Evolutionary conservation across 2,797 vertebrate species (phyloP).

Genomic region (Huso huso): DNA sequence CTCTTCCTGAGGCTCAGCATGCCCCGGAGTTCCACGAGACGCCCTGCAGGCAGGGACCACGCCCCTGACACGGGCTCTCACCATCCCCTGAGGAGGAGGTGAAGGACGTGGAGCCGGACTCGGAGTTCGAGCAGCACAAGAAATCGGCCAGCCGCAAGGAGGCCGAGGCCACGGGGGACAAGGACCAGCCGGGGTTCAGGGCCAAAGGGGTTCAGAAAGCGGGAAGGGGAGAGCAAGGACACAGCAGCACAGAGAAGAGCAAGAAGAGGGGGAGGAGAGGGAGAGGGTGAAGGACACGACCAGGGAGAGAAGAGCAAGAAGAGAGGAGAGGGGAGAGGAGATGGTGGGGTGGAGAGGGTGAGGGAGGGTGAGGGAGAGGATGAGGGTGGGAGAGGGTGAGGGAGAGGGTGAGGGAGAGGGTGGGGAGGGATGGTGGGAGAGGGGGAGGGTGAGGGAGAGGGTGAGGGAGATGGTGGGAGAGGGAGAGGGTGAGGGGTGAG

Average conservation of each 20-base stretch:
- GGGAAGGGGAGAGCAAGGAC: constrained; percentile 72
- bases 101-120: constrained; percentile 69
- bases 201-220: constrained; percentile 23
- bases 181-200: constrained; percentile 40
- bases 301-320: too few species aligned
- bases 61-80: constrained; percentile 69
- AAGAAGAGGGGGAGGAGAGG: constrained; percentile 56
- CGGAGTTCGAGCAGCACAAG: constrained; percentile 78
- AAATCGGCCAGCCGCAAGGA: constrained; percentile 74
- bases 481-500: neutral
- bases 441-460: too few species aligned
- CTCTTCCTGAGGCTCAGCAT: constrained; percentile 83
- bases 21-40: constrained; percentile 81
- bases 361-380: neutral
- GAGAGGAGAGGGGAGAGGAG: too few species aligned
- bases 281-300: too few species aligned
- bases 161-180: constrained; percentile 69
- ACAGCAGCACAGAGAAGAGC: constrained; percentile 75
- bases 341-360: constrained; percentile 52
- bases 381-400: too few species aligned
- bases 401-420: too few species aligned
- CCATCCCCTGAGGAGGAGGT: constrained; percentile 78
- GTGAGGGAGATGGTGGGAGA: too few species aligned
- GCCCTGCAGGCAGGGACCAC: constrained; percentile 73
- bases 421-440: too few species aligned